These are phyloP conservation scores for Drosophila falleni DNA, from an alignment of 2,888 invertebrate genomes.

Conservation along the genomic window DNA sequence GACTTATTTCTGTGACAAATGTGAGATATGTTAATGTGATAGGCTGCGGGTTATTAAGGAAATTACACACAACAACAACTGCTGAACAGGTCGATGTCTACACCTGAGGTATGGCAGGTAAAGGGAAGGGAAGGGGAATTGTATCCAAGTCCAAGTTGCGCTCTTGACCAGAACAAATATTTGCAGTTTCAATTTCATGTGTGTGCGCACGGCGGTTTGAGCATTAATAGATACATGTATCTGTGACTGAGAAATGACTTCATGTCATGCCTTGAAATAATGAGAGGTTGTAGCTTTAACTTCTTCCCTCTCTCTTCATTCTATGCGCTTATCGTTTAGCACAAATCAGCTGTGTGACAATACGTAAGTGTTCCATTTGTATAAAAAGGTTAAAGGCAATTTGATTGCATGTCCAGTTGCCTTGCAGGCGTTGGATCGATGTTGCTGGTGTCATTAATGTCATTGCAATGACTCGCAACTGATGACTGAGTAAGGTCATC, in stretches of 20 bases:
- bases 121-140: not conserved
- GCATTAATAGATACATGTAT: constrained; percentile 61
- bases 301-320: not conserved
- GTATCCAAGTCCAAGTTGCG: constrained; percentile 47
- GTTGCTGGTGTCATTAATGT: constrained; percentile 62
- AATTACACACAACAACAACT: constrained; percentile 67
- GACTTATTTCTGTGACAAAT: constrained; percentile 79
- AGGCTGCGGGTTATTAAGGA: constrained; percentile 79
- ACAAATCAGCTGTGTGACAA: constrained; percentile 67
- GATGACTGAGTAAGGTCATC: constrained; percentile 37
- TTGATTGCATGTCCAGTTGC: constrained; percentile 65
- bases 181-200: constrained; percentile 78
- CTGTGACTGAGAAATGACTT: constrained; percentile 77
- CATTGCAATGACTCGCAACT: constrained; percentile 48
- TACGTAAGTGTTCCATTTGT: constrained; percentile 43
- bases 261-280: constrained; percentile 84
- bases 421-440: constrained; percentile 39
- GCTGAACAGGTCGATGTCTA: constrained; percentile 31
- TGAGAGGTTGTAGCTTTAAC: constrained; percentile 71
- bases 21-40: constrained; percentile 79
- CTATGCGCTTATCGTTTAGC: constrained; percentile 64
- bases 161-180: constrained; percentile 70
- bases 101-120: not conserved
- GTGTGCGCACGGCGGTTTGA: constrained; percentile 17
- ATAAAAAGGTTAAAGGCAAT: constrained; percentile 40